Conservation (phyloP, 1,140 invertebrate species). For the Centruroides sculpturatus region DNA sequence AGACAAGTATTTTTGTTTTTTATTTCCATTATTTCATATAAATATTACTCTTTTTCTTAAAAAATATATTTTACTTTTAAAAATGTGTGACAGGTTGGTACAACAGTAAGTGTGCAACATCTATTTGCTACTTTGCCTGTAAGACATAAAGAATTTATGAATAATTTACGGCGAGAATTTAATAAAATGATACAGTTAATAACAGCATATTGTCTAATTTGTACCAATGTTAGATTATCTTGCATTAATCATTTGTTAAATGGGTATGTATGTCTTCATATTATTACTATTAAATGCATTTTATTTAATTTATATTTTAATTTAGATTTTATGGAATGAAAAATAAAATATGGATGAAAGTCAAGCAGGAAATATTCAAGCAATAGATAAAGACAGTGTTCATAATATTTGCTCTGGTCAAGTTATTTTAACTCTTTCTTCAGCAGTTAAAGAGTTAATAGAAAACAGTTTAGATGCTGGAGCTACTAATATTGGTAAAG, state of each 20-base stretch:
- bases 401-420: slow-evolving; percentile 39
- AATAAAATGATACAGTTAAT: slow-evolving; percentile 73
- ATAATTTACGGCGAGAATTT: slow-evolving; percentile 85
- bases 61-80: slow-evolving; percentile 3
- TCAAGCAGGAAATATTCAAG: too few species aligned
- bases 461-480: slow-evolving; percentile 94
- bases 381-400: too few species aligned
- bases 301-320: slow-evolving; percentile 37
- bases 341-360: too few species aligned
- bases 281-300: not conserved
- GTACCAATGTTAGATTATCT: slow-evolving; percentile 56
- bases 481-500: slow-evolving; percentile 54
- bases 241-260: slow-evolving; percentile 57
- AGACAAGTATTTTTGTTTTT: slow-evolving; percentile 40
- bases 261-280: slow-evolving; percentile 26
- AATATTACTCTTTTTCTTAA: not conserved
- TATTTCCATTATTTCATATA: not conserved
- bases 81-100: slow-evolving; percentile 44
- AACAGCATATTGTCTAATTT: slow-evolving; percentile 82
- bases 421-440: slow-evolving; percentile 77
- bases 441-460: slow-evolving; percentile 88
- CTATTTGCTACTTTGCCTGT: slow-evolving; percentile 88
- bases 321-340: too few species aligned
- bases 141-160: slow-evolving; percentile 76
- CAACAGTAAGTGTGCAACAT: slow-evolving; percentile 72